Conservation (phyloP, 2,113 vertebrate species). For the Oryctolagus cuniculus region mOryCun1.1 NC_091436.1:4630001-4630500, state of each 20-base stretch:
- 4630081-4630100: background rate
- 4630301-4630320: constrained; percentile 33
- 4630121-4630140: too few species aligned
- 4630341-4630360: background rate
- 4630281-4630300: constrained; percentile 11
- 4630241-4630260: background rate
- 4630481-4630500: background rate
- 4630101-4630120: rapidly evolving
- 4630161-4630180: background rate
- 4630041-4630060: background rate
- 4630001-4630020: background rate
- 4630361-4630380: background rate
- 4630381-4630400: background rate
- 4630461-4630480: background rate
- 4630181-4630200: background rate
- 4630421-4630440: background rate
- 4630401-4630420: background rate
- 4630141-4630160: rapidly evolving
- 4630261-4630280: background rate
- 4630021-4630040: background rate
- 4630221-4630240: background rate
- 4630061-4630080: background rate
- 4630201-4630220: background rate
- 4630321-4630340: background rate
- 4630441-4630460: too few species aligned